These are phyloP conservation scores for Kryptolebias ocellatus DNA, from an alignment of 2,797 vertebrate genomes.

Conservation along the genomic window DNA sequence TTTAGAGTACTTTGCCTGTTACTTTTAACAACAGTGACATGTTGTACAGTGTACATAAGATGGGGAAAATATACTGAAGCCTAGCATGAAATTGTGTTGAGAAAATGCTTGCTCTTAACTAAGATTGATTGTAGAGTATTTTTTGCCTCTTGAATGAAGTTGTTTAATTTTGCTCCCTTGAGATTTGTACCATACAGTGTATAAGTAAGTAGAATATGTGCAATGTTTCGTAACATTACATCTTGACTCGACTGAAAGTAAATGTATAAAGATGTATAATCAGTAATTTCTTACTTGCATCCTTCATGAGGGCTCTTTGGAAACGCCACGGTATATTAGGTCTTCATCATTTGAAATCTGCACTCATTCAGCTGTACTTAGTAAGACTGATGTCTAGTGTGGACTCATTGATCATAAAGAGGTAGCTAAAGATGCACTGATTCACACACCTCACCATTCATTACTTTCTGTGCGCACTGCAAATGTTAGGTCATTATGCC, in stretches of 20 bases:
- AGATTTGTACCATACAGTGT: not conserved
- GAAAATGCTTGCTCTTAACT: not conserved
- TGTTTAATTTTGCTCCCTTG: not conserved
- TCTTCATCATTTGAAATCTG: slow-evolving; percentile 35
- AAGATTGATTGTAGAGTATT: not conserved
- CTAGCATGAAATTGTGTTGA: not conserved
- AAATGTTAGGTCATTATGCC: slow-evolving; percentile 43
- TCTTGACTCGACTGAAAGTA: slow-evolving; percentile 9
- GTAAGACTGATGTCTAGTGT: slow-evolving; percentile 34
- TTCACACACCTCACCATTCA: slow-evolving; percentile 45
- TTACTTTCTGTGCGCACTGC: slow-evolving; percentile 37
- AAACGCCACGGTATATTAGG: slow-evolving; percentile 33
- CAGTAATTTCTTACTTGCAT: not conserved
- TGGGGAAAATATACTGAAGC: not conserved
- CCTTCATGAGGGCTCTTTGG: slow-evolving; percentile 26
- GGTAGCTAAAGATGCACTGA: slow-evolving; percentile 38
- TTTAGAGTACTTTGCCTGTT: too few relatives aligned
- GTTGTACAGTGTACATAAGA: not conserved
- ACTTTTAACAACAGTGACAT: too few relatives aligned
- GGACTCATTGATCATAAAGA: slow-evolving; percentile 37
- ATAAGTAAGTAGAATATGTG: not conserved
- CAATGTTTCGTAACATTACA: not conserved
- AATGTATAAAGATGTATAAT: slow-evolving; percentile 5
- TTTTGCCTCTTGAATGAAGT: not conserved
- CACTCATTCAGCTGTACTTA: slow-evolving; percentile 21